Base-by-base conservation (phyloP, 2,888 invertebrate species). In the Caenorhabditis virilis region DNA sequence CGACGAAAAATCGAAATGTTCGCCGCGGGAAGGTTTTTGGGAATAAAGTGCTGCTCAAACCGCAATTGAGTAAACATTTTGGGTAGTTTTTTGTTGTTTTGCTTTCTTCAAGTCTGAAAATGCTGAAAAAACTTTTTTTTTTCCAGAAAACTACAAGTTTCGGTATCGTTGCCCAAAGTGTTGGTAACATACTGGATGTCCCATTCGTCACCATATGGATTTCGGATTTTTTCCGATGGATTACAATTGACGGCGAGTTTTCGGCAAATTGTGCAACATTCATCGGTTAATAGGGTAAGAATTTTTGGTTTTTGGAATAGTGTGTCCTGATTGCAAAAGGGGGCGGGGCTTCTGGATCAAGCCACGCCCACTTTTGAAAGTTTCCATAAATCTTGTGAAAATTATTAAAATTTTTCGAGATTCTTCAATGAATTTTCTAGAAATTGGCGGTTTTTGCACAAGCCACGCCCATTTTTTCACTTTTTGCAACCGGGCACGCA, bases 151-250 rank as follows among this genome's bases (percentile, higher is more conserved):
- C 89, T 95, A 30, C 89, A 92, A 83, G 86, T 95, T 4, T 89
- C 91, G 6, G 88, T 95, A 78, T 91, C 91, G 0, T 86, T 95
- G 51, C 94, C 95, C 80, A 89, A 91, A 75, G 87, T 87, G 76
- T 84, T 87, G 69, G 86, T 93, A 9, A 91, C 90, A 83, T 97
- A 97, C 86, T 97, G 95, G 97, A 94, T 95, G 88, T 95, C 95
- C 0, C 95, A 72, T 38, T 64, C 69, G 2, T 72, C 72, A 11
- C 55, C 62, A 7, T 72, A 71, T 43, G 80, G 80, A 16, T 77
- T 80, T 46, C 66, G 80, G 1, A 58, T 80, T 6, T 74, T 72
- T 43, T 76, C 78, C 36, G 76, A 80, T 33, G 70, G 72, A 1
- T 61, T 80, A 23, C 71, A 75, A 35, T 55, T 80, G 22, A 62